Evolutionary conservation across 2,113 vertebrate genomes (phyloP).

Genomic region (Muntiacus reevesi): DNA sequence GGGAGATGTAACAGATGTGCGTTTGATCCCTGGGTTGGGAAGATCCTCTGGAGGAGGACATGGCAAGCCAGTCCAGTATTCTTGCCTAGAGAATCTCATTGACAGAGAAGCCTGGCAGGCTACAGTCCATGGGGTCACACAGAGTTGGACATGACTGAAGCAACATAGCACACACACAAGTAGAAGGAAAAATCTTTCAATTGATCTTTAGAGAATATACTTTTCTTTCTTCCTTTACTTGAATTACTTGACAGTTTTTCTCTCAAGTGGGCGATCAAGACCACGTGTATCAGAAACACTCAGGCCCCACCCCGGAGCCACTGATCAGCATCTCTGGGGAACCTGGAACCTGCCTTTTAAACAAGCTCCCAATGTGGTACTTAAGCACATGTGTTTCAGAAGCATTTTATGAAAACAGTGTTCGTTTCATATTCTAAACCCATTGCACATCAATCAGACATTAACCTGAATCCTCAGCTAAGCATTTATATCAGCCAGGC

Average conservation of each 20-base stretch:
- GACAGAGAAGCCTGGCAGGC: neutral
- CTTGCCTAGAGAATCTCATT: neutral
- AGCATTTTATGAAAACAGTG: neutral
- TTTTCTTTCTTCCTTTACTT: neutral
- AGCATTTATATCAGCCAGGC: neutral
- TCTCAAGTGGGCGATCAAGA: neutral
- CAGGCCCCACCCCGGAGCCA: neutral
- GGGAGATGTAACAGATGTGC: neutral
- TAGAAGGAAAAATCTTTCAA: neutral
- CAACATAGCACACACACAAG: neutral
- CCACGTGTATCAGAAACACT: neutral
- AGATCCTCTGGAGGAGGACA: neutral
- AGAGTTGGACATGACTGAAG: rapidly evolving
- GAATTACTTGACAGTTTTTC: neutral
- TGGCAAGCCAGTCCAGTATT: neutral
- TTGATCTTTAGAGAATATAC: neutral
- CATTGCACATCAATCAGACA: neutral
- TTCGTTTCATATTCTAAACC: neutral
- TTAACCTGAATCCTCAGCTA: neutral
- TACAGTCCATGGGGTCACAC: neutral
- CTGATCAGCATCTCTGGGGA: neutral
- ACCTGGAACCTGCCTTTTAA: neutral
- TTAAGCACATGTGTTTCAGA: neutral
- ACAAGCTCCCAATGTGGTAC: neutral
- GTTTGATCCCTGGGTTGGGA: neutral